Evolutionary conservation across 2,797 vertebrate genomes (phyloP), one percentile per base, ranked within the genome.

Genomic region (Etheostoma nigrum): DNA sequence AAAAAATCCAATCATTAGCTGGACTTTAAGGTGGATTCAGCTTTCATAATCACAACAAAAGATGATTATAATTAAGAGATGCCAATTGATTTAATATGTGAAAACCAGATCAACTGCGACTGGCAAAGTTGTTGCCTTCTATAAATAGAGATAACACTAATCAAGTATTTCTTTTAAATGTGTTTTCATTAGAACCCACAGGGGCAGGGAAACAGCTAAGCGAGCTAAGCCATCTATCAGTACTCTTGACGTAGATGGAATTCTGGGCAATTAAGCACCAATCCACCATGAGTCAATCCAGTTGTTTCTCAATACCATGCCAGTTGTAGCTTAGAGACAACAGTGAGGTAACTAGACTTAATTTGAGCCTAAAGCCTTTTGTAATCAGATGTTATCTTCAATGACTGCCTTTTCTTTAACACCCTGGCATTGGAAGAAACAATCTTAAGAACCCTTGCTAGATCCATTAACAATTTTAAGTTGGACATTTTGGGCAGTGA

Each of bases 141-240:
- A 36, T 5, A 68, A 82, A 70, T n/a, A 64, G 55, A 68, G 47
- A 18, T 45, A 63, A 68, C 13, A 76, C 44, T 25, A 53, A 74
- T 81, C 33, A 66, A 66, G 44, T 49, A 23, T 81, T 79, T 78
- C 13, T 63, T 60, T 69, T 30, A 74, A 72, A 76, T 36, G 44
- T 73, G 62, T 51, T 71, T 74, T 81, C 84, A 84, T 86, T 82
- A 78, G 61, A 83, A 83, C 74, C 75, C 78, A 73, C 74, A 66
- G 69, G 63, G 57, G 75, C 69, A 76, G 54, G 74, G 47, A 68
- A 70, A 59, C 40, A 60, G 65, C 61, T 27, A 72, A 67, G 73
- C 0, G 7, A 72, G 59, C 61, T 42, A 65, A 81, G 63, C 15
- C 70, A 78, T 84, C 72, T 27, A 79, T 88, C 68, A 84, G 70